These are phyloP conservation scores for Embidobia sp. DNA, from an alignment of 2,888 invertebrate genomes.

Conservation along the genomic window DNA sequence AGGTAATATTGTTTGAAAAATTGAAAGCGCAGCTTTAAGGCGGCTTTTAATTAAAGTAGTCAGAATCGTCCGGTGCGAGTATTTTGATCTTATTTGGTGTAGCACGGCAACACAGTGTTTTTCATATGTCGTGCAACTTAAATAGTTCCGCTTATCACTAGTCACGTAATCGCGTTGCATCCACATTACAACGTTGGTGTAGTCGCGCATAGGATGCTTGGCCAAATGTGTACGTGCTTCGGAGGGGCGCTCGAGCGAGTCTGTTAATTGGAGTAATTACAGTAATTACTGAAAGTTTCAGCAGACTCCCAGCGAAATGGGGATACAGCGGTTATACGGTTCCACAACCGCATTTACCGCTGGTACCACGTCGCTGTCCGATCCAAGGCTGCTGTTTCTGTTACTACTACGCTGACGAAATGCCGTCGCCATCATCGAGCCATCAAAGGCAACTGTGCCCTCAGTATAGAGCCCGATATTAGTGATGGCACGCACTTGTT, in stretches of 20 bases:
- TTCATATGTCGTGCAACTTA: slow-evolving; percentile 48
- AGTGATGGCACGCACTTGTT: slow-evolving; percentile 72
- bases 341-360: slow-evolving; percentile 71
- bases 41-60: slow-evolving; percentile 27
- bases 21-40: no score
- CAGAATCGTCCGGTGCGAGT: slow-evolving; percentile 3
- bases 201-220: slow-evolving; percentile 52
- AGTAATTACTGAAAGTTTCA: slow-evolving; percentile 82
- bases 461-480: slow-evolving; percentile 73
- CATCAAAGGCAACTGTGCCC: slow-evolving; percentile 53
- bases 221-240: slow-evolving; percentile 60
- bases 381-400: slow-evolving; percentile 58
- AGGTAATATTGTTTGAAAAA: no score
- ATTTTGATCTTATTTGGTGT: slow-evolving; percentile 36
- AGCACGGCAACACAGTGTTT: slow-evolving; percentile 20
- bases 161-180: slow-evolving; percentile 64
- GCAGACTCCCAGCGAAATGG: slow-evolving; percentile 67
- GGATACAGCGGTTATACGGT: slow-evolving; percentile 72
- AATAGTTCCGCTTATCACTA: slow-evolving; percentile 62
- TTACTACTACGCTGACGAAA: slow-evolving; percentile 54
- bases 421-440: slow-evolving; percentile 43
- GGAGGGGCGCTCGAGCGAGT: slow-evolving; percentile 79
- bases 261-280: slow-evolving; percentile 82
- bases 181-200: slow-evolving; percentile 48
- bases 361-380: slow-evolving; percentile 60